These are phyloP conservation scores for Halyomorpha halys DNA, from an alignment of 1,140 invertebrate species.

Conservation along the genomic window DNA sequence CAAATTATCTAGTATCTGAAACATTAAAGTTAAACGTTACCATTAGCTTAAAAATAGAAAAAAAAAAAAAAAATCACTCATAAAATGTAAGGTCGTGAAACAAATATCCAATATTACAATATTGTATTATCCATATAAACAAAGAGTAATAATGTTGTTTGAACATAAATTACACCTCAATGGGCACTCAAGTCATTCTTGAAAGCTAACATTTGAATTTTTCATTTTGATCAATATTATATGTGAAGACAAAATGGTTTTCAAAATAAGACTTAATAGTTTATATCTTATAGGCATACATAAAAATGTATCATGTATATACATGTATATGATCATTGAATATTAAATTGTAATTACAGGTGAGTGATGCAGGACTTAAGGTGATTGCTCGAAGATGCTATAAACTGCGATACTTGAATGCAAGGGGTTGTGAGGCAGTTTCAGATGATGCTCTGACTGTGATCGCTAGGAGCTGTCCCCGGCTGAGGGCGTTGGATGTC, in stretches of 20 bases:
- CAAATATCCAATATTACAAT: too few relatives aligned
- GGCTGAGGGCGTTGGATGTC: slow-evolving; percentile 73
- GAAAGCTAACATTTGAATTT: not conserved
- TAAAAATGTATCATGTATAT: too few relatives aligned
- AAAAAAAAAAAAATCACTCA: not conserved
- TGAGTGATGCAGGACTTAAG: slow-evolving; percentile 69
- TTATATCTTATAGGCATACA: too few relatives aligned
- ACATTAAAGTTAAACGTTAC: too few relatives aligned
- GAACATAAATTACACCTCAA: too few relatives aligned
- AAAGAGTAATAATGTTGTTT: too few relatives aligned
- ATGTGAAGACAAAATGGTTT: too few relatives aligned
- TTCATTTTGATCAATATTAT: not conserved
- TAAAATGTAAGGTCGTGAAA: not conserved
- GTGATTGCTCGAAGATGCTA: slow-evolving; percentile 81
- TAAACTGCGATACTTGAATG: slow-evolving; percentile 81
- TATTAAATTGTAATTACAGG: not conserved
- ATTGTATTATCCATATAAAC: too few relatives aligned
- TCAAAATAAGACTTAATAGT: too few relatives aligned
- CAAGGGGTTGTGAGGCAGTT: slow-evolving; percentile 80
- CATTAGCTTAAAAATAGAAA: not conserved
- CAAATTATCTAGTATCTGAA: not conserved
- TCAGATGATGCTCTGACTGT: slow-evolving; percentile 80
- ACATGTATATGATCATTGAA: slow-evolving; percentile 5
- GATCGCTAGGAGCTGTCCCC: slow-evolving; percentile 68
- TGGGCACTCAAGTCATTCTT: not conserved